Evolutionary conservation across 1,140 invertebrate genomes (phyloP).

Genomic region (Drosophila tani): DNA sequence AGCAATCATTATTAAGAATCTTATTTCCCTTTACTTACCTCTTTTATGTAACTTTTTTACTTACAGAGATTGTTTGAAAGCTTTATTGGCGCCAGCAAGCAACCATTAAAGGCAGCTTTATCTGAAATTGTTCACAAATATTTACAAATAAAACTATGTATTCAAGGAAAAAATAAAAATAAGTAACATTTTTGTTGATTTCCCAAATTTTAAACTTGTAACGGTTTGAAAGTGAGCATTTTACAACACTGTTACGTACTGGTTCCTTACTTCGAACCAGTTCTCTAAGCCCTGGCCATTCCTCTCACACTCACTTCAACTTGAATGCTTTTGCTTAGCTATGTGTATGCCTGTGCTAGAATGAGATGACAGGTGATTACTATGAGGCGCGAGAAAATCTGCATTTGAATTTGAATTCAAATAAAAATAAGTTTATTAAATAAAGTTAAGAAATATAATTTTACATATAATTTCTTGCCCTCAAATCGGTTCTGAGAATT

Average conservation of each 20-base stretch:
- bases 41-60: not conserved
- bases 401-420: conserved; percentile 22
- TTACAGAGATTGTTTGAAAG: conserved; percentile 66
- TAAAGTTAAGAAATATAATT: not conserved
- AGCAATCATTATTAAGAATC: not conserved
- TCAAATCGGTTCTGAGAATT: conserved; percentile 36
- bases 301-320: conserved; percentile 6
- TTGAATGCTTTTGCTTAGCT: too few relatives aligned
- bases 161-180: not conserved
- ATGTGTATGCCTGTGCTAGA: not conserved
- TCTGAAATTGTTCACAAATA: not conserved
- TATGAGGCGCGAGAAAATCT: not conserved
- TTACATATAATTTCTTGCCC: conserved; percentile 8
- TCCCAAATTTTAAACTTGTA: conserved; percentile 19
- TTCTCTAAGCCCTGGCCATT: not conserved
- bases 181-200: not conserved
- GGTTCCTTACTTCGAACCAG: not conserved
- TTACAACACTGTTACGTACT: conserved; percentile 34
- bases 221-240: not conserved
- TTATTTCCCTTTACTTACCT: not conserved
- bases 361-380: not conserved
- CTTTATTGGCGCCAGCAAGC: not conserved
- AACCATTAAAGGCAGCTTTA: not conserved
- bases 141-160: conserved; percentile 11
- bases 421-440: not conserved